These are phyloP conservation scores for Baccha elongata DNA, from an alignment of 2,888 invertebrate species.

Conservation along the genomic window DNA sequence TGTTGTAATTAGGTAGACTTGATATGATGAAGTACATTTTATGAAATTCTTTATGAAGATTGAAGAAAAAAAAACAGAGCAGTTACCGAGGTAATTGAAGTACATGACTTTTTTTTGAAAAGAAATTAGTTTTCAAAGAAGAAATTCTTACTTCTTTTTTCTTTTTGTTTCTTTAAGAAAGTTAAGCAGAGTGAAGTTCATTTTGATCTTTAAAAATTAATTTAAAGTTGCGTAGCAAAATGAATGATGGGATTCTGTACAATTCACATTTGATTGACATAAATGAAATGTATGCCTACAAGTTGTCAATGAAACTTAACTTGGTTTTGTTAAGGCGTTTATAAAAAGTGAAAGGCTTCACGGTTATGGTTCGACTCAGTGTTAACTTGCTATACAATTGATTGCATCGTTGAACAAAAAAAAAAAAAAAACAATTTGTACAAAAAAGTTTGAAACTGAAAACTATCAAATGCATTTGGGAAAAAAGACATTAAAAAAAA, in stretches of 20 bases:
- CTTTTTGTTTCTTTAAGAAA: not conserved
- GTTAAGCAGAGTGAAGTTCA: not conserved
- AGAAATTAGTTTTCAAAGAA: slow-evolving; percentile 22
- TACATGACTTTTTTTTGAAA: slow-evolving; percentile 20
- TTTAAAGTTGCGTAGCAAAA: not conserved
- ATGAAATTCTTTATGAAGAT: slow-evolving; percentile 27
- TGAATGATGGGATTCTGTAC: not conserved
- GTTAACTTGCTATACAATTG: slow-evolving; percentile 1
- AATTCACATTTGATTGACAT: not conserved
- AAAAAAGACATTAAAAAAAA: no score
- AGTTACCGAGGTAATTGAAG: slow-evolving; percentile 49
- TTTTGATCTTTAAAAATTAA: not conserved
- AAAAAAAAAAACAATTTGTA: slow-evolving; percentile 18
- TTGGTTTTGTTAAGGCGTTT: slow-evolving; percentile 9
- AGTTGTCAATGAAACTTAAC: slow-evolving; percentile 12
- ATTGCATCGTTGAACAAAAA: slow-evolving; percentile 19
- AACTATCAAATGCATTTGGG: not conserved
- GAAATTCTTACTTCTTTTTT: not conserved
- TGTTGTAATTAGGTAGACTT: slow-evolving; percentile 61
- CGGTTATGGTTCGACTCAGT: slow-evolving; percentile 14
- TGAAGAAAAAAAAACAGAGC: slow-evolving; percentile 7
- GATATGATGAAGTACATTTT: slow-evolving; percentile 49
- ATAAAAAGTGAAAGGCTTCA: slow-evolving; percentile 29
- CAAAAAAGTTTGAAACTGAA: not conserved
- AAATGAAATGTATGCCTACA: slow-evolving; percentile 1